Evolutionary conservation across 1,140 invertebrate species (phyloP), one percentile per base, ranked within the genome.

Genomic region (Sarcophaga peregrina): DNA sequence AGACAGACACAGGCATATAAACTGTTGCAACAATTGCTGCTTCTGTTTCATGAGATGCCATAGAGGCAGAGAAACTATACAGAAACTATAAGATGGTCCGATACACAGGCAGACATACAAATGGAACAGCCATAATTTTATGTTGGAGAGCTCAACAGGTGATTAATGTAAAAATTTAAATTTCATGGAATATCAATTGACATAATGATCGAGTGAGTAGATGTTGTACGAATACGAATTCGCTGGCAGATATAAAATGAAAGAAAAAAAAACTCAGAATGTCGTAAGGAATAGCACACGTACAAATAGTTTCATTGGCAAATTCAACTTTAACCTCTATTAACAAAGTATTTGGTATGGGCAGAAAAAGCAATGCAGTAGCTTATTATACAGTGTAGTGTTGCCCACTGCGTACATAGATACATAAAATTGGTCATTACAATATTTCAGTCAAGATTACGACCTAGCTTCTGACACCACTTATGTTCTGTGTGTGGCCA

Each of bases 111-210:
- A 47, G 8, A 47, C 13, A 75, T 47, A 45, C 25, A 20, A 47
- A 47, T 47, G 46, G 45, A n/a, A 62, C 62, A 46, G 50, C 47
- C n/a, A 50, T 20, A 78, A 50, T n/a, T n/a, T n/a, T n/a, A 47
- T 50, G 47, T 17, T 50, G 9, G 13, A 8, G 25, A 68, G 62
- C 62, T 58, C 54, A 68, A 68, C 62, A 68, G 62, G 62, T 68
- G 62, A 78, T 52, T 17, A 50, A 50, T 20, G 45, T 47, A 76
- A 76, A 78, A 78, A 50, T 78, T 78, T 50, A 78, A 78, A 50
- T 78, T 78, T 78, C 75, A 78, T 78, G 75, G 75, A 78, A 78
- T 78, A 78, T 78, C 75, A 78, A 78, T 78, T 78, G 75, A 78
- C 75, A 78, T 48, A 78, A 78, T 78, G 75, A 78, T 78, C n/a